phyloP scores from a whole-genome alignment of 30 jellyfish, hydroid and myxozoan species.

The Morbakka virulenta region DNA sequence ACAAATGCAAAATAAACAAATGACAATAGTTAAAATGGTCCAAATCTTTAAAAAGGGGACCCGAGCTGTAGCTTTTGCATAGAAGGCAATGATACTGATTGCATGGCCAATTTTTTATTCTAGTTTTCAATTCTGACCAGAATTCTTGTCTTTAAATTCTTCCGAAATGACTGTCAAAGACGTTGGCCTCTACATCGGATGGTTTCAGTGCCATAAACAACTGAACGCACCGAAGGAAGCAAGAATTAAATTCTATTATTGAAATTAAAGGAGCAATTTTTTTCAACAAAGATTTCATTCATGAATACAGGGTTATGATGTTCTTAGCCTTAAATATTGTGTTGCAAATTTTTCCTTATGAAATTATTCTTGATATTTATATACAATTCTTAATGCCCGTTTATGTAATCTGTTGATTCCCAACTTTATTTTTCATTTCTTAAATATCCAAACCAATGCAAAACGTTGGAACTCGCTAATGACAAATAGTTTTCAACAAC shows the following conservation, averaged over 20 bases:
- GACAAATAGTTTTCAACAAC: no score
- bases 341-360: neutral
- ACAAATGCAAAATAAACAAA: no score
- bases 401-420: conserved; percentile 19
- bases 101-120: neutral
- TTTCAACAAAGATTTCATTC: neutral
- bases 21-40: no score
- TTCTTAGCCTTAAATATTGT: conserved; percentile 1
- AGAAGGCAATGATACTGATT: no score
- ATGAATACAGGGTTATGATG: neutral
- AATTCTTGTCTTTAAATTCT: neutral
- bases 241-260: conserved; percentile 1
- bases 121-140: neutral
- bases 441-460: conserved; percentile 1
- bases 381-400: conserved; percentile 13
- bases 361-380: neutral
- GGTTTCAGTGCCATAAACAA: neutral
- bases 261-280: neutral
- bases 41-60: no score
- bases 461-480: no score
- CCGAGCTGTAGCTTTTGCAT: no score
- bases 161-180: neutral
- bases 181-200: neutral
- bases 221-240: neutral
- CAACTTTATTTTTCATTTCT: conserved; percentile 7